Evolutionary conservation across 2,797 vertebrate species (phyloP), one percentile per base, ranked within the genome.

Genomic region (Urosaurus nigricauda): DNA sequence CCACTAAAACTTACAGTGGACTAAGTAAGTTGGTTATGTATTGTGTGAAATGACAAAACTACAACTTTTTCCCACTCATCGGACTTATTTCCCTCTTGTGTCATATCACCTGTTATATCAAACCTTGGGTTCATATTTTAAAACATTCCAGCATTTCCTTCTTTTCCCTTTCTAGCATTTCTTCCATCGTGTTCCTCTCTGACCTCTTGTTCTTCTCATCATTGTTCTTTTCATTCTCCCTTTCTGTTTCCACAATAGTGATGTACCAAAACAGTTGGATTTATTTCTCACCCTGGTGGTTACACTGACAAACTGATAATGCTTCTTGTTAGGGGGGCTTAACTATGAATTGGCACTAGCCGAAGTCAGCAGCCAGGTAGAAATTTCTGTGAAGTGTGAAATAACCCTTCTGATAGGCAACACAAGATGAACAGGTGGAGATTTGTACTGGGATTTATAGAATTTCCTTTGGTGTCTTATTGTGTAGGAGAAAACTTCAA

Each of bases 291-390:
- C 35, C 0, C 70, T 88, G 35, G 53, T 94, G 90, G 82, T 93
- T 90, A 90, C 77, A 40, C 77, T 90, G 86, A 89, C 87, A 92
- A 86, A 90, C 83, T 93, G 93, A 92, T 82, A 78, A 70, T 0
- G 0, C 82, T 91, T 87, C 85, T 93, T 80, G 87, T 40, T 0
- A 0, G n/a, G 29, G 29, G 3, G 88, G 92, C 91, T 93, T 92
- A 93, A 93, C 91, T 93, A 87, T 83, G 93, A 92, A 83, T 87
- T 93, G 90, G 75, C 90, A 47, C 93, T 94, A 86, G 86, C 86
- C 88, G 87, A 94, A 93, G 90, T 89, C 91, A 93, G 26, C 89
- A 92, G 51, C 89, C 90, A 68, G 89, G 68, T 79, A 37, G 73
- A 85, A 71, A 68, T 87, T 93, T 94, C 88, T 86, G 75, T 74